Percentiles rank a stretch among this genome's conserved stretches.
Conservation (phyloP, 2,888 invertebrate species). For the Acronicta psi region DNA sequence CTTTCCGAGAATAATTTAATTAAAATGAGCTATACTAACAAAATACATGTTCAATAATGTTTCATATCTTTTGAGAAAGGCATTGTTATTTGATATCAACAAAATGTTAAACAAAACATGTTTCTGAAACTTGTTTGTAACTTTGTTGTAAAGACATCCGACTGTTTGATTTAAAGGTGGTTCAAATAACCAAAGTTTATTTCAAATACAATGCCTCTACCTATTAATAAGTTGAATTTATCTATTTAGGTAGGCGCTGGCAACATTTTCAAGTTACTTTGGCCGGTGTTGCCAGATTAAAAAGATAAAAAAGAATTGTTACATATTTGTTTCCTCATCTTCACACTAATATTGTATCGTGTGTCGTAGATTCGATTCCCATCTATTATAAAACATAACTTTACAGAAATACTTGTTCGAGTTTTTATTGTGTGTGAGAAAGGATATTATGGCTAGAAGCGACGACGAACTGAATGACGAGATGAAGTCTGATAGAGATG, state of each 20-base stretch:
- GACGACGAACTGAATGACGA: too few species aligned
- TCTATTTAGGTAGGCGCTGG: slow-evolving; percentile 16
- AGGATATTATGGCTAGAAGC: too few species aligned
- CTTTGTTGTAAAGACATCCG: slow-evolving; percentile 11
- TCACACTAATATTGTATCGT: too few species aligned
- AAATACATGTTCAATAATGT: slow-evolving; percentile 6
- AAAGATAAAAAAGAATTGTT: neutral
- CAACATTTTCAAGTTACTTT: slow-evolving; percentile 10
- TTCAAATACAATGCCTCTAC: slow-evolving; percentile 7
- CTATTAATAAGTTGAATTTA: slow-evolving; percentile 21
- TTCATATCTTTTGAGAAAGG: slow-evolving; percentile 2
- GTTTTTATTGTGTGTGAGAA: too few species aligned
- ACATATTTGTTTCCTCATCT: too few species aligned
- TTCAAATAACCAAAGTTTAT: slow-evolving; percentile 11
- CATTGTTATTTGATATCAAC: slow-evolving; percentile 17
- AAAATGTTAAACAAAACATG: slow-evolving; percentile 31
- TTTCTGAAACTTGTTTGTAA: slow-evolving; percentile 29
- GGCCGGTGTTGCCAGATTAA: neutral
- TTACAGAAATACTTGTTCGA: too few species aligned
- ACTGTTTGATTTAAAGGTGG: slow-evolving; percentile 17
- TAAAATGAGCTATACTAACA: neutral
- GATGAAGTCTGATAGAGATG: too few species aligned
- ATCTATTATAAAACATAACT: too few species aligned
- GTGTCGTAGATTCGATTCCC: too few species aligned
- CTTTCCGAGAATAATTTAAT: neutral